A percentile compares a stretch with the other conserved stretches of the same genome.
phyloP scores from a whole-genome alignment of 2,113 vertebrate species.

The Anguilla japonica region DNA sequence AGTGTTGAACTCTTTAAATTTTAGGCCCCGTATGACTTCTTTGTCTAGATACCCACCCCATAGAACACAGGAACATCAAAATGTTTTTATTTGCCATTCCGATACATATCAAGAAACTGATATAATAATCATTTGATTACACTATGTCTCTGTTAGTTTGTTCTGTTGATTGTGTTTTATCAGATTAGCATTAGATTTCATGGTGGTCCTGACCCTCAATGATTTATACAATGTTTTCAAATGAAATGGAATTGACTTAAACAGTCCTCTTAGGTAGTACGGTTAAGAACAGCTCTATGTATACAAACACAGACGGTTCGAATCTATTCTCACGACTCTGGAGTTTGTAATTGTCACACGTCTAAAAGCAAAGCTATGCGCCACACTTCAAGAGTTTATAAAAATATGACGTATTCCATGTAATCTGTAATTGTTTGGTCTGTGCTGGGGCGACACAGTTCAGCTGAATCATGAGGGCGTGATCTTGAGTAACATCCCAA shows the following conservation, averaged over 20 bases:
- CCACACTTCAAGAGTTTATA: background rate
- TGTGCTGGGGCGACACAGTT: background rate
- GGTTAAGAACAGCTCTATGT: constrained; percentile 50
- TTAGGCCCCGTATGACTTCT: background rate
- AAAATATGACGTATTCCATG: background rate
- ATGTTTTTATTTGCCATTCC: background rate
- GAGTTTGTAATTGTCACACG: background rate
- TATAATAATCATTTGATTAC: constrained; percentile 30
- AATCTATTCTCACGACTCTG: background rate
- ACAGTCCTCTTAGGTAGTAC: constrained; percentile 31
- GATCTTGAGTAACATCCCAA: background rate
- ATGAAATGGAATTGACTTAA: constrained; percentile 53
- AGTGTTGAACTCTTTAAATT: background rate
- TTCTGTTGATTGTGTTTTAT: constrained; percentile 51
- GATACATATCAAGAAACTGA: background rate
- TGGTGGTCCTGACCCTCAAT: constrained; percentile 41
- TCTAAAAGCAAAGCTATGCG: background rate
- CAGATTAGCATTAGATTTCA: constrained; percentile 46
- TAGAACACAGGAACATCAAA: background rate
- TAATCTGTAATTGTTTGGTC: background rate
- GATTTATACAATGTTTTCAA: constrained; percentile 54
- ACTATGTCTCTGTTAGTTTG: background rate
- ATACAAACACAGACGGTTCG: constrained; percentile 36
- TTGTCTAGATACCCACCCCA: background rate
- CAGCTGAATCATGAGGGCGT: background rate